A percentile compares a stretch with the other conserved stretches of the same genome.
phyloP scores from a whole-genome alignment of 2,797 vertebrate species.

The Crocidura indochinensis region DNA sequence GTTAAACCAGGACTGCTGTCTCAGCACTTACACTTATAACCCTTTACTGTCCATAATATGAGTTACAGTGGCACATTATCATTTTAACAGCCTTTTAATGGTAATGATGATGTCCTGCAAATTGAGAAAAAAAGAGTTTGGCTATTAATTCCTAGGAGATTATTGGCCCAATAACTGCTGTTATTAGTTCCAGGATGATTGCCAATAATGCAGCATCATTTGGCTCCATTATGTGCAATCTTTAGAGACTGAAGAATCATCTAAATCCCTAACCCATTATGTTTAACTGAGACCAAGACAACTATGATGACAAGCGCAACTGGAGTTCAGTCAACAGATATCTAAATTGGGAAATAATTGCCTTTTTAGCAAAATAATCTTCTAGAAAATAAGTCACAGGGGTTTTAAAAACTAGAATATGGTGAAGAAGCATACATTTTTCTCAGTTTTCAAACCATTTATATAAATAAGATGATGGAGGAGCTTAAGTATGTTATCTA shows the following conservation, averaged over 20 bases:
- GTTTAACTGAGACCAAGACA: constrained; percentile 67
- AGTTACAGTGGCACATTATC: constrained; percentile 66
- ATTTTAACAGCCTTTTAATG: constrained; percentile 76
- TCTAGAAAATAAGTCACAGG: constrained; percentile 62
- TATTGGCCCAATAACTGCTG: constrained; percentile 61
- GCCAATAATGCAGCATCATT: constrained; percentile 59
- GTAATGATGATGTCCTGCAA: constrained; percentile 66
- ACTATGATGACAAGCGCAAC: constrained; percentile 27
- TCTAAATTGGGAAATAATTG: constrained; percentile 65
- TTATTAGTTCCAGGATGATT: constrained; percentile 81
- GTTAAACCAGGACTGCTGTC: background rate
- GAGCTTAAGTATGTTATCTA: background rate
- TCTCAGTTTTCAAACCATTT: background rate
- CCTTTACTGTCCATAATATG: constrained; percentile 62
- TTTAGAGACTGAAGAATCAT: constrained; percentile 59
- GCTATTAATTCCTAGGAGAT: constrained; percentile 72
- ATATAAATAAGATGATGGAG: background rate
- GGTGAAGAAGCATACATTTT: constrained; percentile 8
- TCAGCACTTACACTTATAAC: constrained; percentile 63
- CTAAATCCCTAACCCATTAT: constrained; percentile 57
- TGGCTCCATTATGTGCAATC: constrained; percentile 53
- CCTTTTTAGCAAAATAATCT: constrained; percentile 48
- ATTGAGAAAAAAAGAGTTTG: constrained; percentile 59
- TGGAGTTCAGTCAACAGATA: constrained; percentile 56
- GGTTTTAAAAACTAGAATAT: constrained; percentile 62